Evolutionary conservation across 1,140 invertebrate genomes (phyloP), one percentile per base, ranked within the genome.

Genomic region (Luehdorfia chinensis): DNA sequence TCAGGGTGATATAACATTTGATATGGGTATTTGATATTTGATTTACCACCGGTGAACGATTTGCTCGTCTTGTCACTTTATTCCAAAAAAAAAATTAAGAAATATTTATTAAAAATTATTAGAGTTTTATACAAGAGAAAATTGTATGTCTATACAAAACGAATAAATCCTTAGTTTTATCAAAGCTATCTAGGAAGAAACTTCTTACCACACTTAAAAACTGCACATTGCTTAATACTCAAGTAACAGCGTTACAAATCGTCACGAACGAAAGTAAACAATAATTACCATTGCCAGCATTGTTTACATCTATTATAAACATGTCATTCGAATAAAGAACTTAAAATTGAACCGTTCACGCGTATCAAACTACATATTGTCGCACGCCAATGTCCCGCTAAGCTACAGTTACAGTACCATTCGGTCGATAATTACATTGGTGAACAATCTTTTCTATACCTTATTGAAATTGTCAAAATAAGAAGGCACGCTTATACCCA

Each of bases 381-480:
- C 32, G 13, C 14, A 8, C 16, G 14, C 41, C 28, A 64, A 66
- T 53, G 39, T 53, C 78, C 78, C 68, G 73, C 70, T 56, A 67
- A 41, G 74, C 70, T 62, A 83, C 78, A 76, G 75, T 79, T 79
- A 75, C 25, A 46, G 55, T 25, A 55, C 51, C 39, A 64, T 72
- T 68, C 57, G 45, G 44, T 54, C 59, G 59, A 78, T 83, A 74
- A 83, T 81, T 74, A 77, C 68, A 50, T 64, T 75, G 69, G 72
- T 75, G 62, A 75, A 47, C 51, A 67, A 71, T 67, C 63, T 61
- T 71, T 73, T 70, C 55, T 15, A 51, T 59, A 45, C 45, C 47
- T 77, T 69, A 68, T 75, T 74, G 64, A 61, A 71, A 70, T 60
- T 60, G 74, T 76, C 76, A 77, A 66, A 74, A 75, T 50, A 72